phyloP scores from a whole-genome alignment of 2,888 invertebrate genomes.

The Pseudoips prasinana region DNA sequence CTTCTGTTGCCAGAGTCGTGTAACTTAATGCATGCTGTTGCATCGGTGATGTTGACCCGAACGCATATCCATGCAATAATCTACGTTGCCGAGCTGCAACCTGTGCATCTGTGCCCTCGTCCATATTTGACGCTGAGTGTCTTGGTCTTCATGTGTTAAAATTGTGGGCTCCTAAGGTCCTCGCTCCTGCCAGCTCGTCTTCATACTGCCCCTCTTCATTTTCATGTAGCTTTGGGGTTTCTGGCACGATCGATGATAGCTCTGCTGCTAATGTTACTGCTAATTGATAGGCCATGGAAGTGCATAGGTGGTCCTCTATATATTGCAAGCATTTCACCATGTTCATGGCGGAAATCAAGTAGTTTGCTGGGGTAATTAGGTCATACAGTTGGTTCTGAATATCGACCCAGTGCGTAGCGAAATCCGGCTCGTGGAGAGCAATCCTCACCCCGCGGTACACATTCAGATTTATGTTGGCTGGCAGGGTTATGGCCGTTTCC shows the following conservation, averaged over 20 bases:
- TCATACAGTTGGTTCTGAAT: slow-evolving; percentile 3
- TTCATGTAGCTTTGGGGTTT: slow-evolving; percentile 4
- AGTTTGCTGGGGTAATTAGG: neutral
- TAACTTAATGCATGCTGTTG: slow-evolving; percentile 11
- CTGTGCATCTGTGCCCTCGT: slow-evolving; percentile 4
- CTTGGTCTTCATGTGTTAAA: neutral
- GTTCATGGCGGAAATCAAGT: slow-evolving; percentile 6
- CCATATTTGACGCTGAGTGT: neutral
- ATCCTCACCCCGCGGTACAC: slow-evolving; percentile 8
- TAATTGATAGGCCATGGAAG: slow-evolving; percentile 6
- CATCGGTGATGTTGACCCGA: slow-evolving; percentile 1
- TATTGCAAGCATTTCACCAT: slow-evolving; percentile 7
- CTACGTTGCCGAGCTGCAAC: neutral
- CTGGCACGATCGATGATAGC: slow-evolving; percentile 2
- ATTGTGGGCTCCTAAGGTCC: slow-evolving; percentile 5
- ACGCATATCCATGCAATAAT: slow-evolving; percentile 3
- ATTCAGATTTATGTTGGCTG: neutral
- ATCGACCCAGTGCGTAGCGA: slow-evolving; percentile 1
- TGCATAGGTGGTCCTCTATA: slow-evolving; percentile 6
- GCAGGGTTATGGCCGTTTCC: neutral
- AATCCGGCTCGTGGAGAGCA: neutral
- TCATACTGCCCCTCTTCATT: slow-evolving; percentile 1
- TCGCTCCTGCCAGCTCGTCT: slow-evolving; percentile 6
- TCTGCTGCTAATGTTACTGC: slow-evolving; percentile 8
- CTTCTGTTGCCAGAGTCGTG: too few species aligned